Percentiles rank a stretch among this genome's conserved stretches.
These are phyloP conservation scores for Marmota monax DNA, from an alignment of 2,113 vertebrate species.

Conservation along the genomic window DNA sequence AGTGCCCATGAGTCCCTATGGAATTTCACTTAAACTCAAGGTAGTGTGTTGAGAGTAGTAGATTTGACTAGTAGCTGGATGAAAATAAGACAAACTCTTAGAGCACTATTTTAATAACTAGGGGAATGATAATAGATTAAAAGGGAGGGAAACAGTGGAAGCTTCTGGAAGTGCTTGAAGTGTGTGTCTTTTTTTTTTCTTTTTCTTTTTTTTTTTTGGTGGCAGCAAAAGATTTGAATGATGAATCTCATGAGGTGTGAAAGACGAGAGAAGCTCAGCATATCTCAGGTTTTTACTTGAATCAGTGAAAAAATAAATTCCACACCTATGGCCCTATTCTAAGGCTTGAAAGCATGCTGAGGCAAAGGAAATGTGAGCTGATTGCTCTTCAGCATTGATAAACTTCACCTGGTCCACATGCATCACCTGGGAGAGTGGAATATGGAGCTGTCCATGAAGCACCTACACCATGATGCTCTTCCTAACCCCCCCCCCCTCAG, in stretches of 20 bases:
- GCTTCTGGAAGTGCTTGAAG: neutral
- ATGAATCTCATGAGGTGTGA: neutral
- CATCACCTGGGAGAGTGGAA: neutral
- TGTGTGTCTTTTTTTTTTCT: neutral
- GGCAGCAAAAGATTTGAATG: neutral
- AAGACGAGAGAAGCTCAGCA: neutral
- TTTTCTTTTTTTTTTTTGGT: neutral
- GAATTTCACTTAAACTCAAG: neutral
- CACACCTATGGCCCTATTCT: neutral
- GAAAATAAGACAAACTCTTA: neutral
- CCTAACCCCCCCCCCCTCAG: neutral
- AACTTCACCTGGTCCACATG: neutral
- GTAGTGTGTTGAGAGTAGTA: neutral
- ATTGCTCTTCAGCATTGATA: neutral
- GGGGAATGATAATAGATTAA: accelerated
- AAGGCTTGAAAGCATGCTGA: neutral
- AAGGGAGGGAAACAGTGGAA: neutral
- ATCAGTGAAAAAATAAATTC: neutral
- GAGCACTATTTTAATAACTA: accelerated
- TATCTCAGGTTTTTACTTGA: neutral
- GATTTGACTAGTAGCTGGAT: neutral
- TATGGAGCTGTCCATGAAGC: neutral
- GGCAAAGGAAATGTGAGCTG: accelerated
- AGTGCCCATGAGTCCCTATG: accelerated
- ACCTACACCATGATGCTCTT: neutral